These are phyloP conservation scores for Gobiocypris rarus DNA, from an alignment of 2,113 vertebrate genomes.

Conservation along the genomic window DNA sequence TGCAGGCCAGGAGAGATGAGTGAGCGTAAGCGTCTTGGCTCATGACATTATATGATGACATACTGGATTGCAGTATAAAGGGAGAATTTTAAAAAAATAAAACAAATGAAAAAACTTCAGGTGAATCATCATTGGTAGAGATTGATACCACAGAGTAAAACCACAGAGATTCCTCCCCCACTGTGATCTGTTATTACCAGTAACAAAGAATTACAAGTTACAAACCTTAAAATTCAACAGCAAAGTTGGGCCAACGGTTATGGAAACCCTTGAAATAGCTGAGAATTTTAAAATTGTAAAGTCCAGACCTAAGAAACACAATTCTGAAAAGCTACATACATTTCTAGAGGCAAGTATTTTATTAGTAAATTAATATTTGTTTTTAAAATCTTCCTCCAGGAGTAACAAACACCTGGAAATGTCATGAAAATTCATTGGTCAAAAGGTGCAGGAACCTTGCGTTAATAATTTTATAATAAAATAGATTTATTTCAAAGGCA, in stretches of 20 bases:
- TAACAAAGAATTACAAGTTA: constrained; percentile 9
- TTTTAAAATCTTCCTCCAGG: too few species aligned
- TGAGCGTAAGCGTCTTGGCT: constrained; percentile 60
- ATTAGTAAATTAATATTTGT: too few species aligned
- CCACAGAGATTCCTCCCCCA: constrained; percentile 9
- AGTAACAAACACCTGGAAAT: too few species aligned
- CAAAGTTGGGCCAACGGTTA: background rate
- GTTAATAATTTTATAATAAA: background rate
- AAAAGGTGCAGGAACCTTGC: too few species aligned
- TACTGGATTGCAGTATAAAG: constrained; percentile 54
- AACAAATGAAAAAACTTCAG: background rate
- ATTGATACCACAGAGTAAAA: background rate
- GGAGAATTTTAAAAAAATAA: background rate
- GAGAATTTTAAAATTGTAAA: background rate
- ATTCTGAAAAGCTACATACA: too few species aligned
- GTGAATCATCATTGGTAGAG: background rate
- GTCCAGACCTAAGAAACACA: background rate
- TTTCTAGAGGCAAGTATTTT: too few species aligned
- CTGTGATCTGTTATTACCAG: constrained; percentile 2
- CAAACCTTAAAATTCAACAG: background rate
- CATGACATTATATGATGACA: constrained; percentile 45
- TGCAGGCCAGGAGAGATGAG: constrained; percentile 53
- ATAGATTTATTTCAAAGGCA: constrained; percentile 4
- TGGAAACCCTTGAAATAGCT: background rate
- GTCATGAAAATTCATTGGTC: too few species aligned